A percentile compares a stretch with the other conserved stretches of the same genome.
These are phyloP conservation scores for Tetheella fluctuosa DNA, from an alignment of 2,888 invertebrate species.

Conservation along the genomic window DNA sequence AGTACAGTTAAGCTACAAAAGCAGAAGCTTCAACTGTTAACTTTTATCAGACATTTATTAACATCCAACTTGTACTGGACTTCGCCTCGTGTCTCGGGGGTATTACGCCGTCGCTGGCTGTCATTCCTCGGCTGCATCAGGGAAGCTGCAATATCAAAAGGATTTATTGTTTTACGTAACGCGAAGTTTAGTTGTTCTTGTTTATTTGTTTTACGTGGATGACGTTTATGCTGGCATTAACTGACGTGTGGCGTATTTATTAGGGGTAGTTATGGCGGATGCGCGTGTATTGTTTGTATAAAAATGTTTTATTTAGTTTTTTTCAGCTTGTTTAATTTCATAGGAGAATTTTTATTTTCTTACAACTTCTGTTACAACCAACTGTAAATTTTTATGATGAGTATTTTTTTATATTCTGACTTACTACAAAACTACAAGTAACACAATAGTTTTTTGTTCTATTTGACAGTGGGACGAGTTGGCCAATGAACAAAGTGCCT, in stretches of 20 bases:
- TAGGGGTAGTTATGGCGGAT: neutral
- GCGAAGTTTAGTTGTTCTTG: conserved; percentile 22
- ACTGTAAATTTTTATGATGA: too few species aligned
- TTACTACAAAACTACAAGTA: too few species aligned
- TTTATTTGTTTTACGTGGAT: conserved; percentile 24
- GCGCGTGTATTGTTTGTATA: too few species aligned
- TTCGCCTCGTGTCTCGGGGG: conserved; percentile 10
- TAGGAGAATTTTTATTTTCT: too few species aligned
- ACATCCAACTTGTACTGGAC: neutral
- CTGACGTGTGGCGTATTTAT: neutral
- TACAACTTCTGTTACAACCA: too few species aligned
- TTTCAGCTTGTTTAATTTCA: too few species aligned
- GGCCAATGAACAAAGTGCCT: too few species aligned
- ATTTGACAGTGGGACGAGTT: too few species aligned
- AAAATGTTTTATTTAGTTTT: too few species aligned
- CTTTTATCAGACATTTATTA: conserved; percentile 5
- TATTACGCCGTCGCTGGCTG: conserved; percentile 30
- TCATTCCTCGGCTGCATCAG: conserved; percentile 22
- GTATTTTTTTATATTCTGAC: too few species aligned
- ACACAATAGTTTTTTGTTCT: too few species aligned
- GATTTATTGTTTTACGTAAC: conserved; percentile 44
- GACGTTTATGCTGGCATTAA: neutral
- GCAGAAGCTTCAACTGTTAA: neutral
- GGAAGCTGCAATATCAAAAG: conserved; percentile 36
- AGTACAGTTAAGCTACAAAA: neutral